Percentiles rank a stretch among this genome's conserved stretches.
Evolutionary conservation across 2,113 vertebrate species (phyloP).

Genomic region (Barbus barbus): DNA sequence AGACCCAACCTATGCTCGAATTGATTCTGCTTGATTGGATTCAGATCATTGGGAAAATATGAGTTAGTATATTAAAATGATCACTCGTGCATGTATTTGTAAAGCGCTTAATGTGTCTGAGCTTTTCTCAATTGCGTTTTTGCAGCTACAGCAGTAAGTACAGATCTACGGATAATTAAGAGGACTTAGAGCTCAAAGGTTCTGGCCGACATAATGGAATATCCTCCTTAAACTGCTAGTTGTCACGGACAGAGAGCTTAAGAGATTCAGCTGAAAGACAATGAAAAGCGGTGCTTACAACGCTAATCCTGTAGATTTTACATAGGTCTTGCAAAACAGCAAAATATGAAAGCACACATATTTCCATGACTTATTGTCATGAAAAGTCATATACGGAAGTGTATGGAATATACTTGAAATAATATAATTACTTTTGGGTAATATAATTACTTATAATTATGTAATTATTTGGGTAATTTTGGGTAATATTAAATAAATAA

Average conservation of each 20-base stretch:
- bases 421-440: too few species aligned
- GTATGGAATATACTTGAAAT: too few species aligned
- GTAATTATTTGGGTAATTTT: too few species aligned
- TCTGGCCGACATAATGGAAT: not conserved
- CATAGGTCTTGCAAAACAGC: not conserved
- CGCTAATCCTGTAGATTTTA: not conserved
- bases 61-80: not conserved
- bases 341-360: not conserved
- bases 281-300: not conserved
- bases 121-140: not conserved
- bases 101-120: not conserved
- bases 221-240: not conserved
- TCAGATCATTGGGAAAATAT: not conserved
- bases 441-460: too few species aligned
- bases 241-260: not conserved
- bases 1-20: not conserved
- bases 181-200: not conserved
- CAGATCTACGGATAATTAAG: not conserved
- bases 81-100: not conserved
- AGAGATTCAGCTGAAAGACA: not conserved
- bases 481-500: too few species aligned
- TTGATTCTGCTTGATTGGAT: conserved; percentile 15
- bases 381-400: too few species aligned
- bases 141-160: not conserved
- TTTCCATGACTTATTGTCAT: not conserved